Conservation (phyloP, 2,113 vertebrate species). For the Tragelaphus imberbis region DNA sequence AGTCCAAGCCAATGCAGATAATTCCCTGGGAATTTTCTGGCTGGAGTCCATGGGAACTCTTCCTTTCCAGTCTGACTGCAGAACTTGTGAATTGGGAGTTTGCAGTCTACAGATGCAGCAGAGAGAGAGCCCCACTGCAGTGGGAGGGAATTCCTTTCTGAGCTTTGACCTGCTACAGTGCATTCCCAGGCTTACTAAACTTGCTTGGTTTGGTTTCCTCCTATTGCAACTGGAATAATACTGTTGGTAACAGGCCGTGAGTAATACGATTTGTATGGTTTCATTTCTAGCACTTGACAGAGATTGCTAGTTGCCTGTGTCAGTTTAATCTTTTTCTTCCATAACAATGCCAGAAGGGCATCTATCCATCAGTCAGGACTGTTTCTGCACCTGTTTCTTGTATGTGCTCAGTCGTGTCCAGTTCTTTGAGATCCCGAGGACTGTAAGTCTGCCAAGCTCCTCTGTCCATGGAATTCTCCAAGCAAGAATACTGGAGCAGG, state of each 20-base stretch:
- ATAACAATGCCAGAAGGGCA: accelerated
- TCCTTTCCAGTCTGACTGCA: neutral
- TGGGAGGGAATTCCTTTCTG: neutral
- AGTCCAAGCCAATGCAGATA: neutral
- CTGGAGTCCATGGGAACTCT: accelerated
- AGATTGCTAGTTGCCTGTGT: neutral
- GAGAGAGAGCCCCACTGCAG: neutral
- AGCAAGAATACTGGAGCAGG: neutral
- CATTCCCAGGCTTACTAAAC: neutral
- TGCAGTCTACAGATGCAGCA: neutral
- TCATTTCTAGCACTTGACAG: neutral
- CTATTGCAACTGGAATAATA: neutral
- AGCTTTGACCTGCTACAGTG: neutral
- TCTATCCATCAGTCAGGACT: neutral
- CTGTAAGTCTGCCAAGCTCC: neutral
- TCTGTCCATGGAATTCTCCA: neutral
- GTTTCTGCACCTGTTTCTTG: accelerated
- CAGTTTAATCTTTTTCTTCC: neutral
- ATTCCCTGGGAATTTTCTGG: neutral
- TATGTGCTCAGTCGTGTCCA: neutral
- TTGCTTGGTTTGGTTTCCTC: neutral
- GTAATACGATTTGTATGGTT: neutral
- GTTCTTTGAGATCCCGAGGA: neutral
- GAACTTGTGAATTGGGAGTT: neutral
- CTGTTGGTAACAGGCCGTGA: neutral